phyloP scores from a whole-genome alignment of 2,797 vertebrate species.

The Parauchenoglanis punctatus region DNA sequence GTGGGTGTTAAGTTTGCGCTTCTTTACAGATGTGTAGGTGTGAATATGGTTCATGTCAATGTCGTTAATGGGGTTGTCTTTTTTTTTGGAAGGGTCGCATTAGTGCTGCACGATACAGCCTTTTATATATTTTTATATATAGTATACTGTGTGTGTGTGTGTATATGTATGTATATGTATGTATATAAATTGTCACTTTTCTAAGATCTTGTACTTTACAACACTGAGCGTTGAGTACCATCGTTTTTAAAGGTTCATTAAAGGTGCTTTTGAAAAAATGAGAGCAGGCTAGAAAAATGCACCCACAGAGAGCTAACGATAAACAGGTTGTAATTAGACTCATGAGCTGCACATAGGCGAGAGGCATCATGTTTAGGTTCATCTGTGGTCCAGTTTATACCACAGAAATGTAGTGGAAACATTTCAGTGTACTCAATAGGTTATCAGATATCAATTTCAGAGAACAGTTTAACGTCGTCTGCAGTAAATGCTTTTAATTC shows the following conservation, averaged over 20 bases:
- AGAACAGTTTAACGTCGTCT: not conserved
- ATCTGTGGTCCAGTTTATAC: not conserved
- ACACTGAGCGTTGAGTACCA: too few relatives aligned
- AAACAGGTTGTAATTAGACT: not conserved
- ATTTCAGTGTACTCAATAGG: too few relatives aligned
- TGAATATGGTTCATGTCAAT: constrained; percentile 47
- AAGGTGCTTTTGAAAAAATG: not conserved
- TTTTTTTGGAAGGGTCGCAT: constrained; percentile 7
- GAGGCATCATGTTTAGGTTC: too few relatives aligned
- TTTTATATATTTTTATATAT: too few relatives aligned
- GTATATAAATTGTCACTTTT: not conserved
- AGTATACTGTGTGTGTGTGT: too few relatives aligned
- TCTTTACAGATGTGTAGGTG: constrained; percentile 54
- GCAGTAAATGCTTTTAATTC: too few relatives aligned
- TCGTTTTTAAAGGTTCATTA: not conserved
- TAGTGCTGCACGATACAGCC: not conserved
- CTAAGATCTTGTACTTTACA: not conserved
- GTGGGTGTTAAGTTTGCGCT: constrained; percentile 55
- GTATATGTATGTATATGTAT: too few relatives aligned
- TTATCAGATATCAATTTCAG: not conserved
- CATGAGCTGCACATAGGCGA: too few relatives aligned
- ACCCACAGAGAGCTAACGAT: not conserved
- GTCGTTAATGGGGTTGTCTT: constrained; percentile 13
- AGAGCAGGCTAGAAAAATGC: not conserved
- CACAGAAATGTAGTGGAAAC: not conserved